These are phyloP conservation scores for Rhizoglyphus robini DNA, from an alignment of 1,140 invertebrate species.

Conservation along the genomic window DNA sequence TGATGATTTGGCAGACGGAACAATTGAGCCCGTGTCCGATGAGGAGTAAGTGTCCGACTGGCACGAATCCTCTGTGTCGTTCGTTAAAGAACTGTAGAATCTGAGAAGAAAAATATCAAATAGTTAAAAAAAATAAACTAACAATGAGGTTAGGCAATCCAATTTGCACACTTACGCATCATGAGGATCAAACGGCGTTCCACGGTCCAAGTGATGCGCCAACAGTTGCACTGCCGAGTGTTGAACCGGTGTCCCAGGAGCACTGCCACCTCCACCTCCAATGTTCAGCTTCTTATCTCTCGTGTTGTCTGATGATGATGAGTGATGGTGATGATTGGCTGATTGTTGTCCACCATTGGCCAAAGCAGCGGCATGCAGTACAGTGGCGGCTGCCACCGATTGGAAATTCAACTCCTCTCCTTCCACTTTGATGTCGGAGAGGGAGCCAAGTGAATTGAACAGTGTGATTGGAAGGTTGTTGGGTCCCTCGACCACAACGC, in stretches of 20 bases:
- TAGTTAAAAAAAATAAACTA: neutral
- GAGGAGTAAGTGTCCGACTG: neutral
- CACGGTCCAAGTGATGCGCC: neutral
- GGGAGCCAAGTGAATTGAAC: neutral
- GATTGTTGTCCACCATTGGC: too few species aligned
- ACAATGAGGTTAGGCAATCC: neutral
- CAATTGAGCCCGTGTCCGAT: neutral
- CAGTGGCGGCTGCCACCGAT: neutral
- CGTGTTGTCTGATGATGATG: too few species aligned
- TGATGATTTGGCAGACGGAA: neutral
- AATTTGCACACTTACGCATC: neutral
- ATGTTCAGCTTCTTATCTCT: neutral
- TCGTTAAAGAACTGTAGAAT: neutral
- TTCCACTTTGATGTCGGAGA: neutral
- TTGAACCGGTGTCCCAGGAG: neutral
- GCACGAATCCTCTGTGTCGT: neutral
- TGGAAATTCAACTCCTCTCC: neutral
- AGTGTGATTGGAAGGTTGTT: neutral
- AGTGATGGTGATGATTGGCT: neutral
- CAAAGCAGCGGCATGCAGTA: neutral
- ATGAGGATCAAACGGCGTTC: neutral
- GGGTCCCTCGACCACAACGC: too few species aligned
- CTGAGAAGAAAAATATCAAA: neutral
- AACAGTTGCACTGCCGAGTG: too few species aligned
- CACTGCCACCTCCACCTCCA: neutral